Percentiles rank a stretch among this genome's conserved stretches.
Evolutionary conservation across 2,797 vertebrate species (phyloP).

Genomic region (Amazona finschi): DNA sequence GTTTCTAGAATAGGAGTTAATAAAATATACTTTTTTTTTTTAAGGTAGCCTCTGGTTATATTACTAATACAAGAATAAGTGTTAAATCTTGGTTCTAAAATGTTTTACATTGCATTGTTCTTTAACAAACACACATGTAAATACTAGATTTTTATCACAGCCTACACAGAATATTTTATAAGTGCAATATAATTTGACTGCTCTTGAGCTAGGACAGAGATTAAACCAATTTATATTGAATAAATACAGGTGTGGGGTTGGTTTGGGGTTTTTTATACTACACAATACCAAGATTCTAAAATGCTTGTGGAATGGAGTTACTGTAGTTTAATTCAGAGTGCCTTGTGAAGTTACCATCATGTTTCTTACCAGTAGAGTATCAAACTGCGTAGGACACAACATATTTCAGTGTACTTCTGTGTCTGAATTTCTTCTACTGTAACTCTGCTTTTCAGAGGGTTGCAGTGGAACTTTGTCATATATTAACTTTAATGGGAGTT

Average conservation of each 20-base stretch:
- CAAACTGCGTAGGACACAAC: constrained; percentile 1
- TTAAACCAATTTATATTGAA: constrained; percentile 38
- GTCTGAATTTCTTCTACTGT: constrained; percentile 19
- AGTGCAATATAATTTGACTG: constrained; percentile 62
- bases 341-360: constrained; percentile 48
- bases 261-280: background rate
- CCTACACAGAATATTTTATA: constrained; percentile 27
- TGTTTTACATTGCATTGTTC: constrained; percentile 28
- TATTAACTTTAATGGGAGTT: constrained; percentile 1
- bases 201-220: background rate
- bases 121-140: constrained; percentile 38
- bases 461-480: constrained; percentile 4
- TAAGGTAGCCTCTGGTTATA: background rate
- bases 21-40: background rate
- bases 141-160: constrained; percentile 56
- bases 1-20: constrained; percentile 22
- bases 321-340: constrained; percentile 33
- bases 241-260: background rate
- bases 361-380: background rate
- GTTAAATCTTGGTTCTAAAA: constrained; percentile 30
- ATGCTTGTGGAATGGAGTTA: background rate
- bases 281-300: constrained; percentile 7
- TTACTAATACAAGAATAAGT: background rate
- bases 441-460: constrained; percentile 12
- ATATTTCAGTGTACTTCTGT: constrained; percentile 18